These are phyloP conservation scores for Sepiola atlantica DNA, from an alignment of 2,888 invertebrate genomes.

Conservation along the genomic window DNA sequence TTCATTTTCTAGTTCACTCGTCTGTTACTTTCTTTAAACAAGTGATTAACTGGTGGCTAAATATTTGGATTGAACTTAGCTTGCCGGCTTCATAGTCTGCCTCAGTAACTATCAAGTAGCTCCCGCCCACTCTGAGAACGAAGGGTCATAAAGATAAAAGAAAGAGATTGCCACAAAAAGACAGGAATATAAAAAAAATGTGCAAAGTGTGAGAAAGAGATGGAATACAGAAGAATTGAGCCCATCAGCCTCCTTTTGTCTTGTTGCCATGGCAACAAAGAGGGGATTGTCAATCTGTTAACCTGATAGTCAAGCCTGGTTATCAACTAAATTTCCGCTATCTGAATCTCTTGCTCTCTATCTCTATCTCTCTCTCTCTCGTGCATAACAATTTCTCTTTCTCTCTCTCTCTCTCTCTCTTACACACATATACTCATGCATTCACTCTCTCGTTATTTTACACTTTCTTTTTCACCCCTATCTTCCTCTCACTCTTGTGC, in stretches of 20 bases:
- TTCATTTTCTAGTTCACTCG: too few species aligned
- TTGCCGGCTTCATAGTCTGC: too few species aligned
- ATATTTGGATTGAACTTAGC: too few species aligned
- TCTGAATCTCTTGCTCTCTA: background rate
- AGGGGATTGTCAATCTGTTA: background rate
- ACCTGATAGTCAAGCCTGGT: background rate
- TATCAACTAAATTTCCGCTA: background rate
- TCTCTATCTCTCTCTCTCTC: background rate
- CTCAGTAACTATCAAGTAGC: too few species aligned
- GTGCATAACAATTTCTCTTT: too few species aligned
- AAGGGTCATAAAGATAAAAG: background rate
- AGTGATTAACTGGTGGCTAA: too few species aligned
- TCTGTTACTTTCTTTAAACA: too few species aligned
- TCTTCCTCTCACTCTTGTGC: too few species aligned
- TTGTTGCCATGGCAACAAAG: background rate
- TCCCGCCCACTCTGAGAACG: too few species aligned
- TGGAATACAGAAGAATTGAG: background rate
- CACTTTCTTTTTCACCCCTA: too few species aligned
- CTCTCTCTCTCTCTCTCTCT: background rate
- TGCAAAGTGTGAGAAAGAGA: background rate
- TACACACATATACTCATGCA: too few species aligned
- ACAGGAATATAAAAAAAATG: background rate
- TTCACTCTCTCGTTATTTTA: too few species aligned
- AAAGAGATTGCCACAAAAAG: background rate
- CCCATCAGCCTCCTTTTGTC: background rate